Conservation (phyloP, 2,888 invertebrate genomes). For the Argyresthia albistria region DNA sequence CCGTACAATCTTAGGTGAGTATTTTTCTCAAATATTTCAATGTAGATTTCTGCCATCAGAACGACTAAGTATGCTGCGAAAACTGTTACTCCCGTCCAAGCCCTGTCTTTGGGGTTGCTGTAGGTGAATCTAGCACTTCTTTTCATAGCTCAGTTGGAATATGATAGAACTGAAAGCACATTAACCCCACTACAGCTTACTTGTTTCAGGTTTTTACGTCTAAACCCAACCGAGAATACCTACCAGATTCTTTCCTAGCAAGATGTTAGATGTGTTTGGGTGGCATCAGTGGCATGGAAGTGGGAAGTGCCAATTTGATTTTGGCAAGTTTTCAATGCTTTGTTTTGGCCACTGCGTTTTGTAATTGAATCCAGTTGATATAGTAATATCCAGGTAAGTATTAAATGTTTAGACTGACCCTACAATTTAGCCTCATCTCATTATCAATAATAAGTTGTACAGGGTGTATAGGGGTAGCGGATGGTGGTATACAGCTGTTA, state of each 20-base stretch:
- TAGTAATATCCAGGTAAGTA: too few relatives aligned
- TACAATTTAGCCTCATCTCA: too few relatives aligned
- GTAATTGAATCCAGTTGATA: too few relatives aligned
- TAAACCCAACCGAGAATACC: background rate
- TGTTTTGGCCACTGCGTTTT: background rate
- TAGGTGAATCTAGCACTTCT: slow-evolving; percentile 34
- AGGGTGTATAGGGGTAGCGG: too few relatives aligned
- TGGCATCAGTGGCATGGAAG: background rate
- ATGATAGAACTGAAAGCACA: too few relatives aligned
- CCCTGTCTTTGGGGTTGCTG: slow-evolving; percentile 32
- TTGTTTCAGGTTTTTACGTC: background rate
- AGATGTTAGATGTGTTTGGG: background rate
- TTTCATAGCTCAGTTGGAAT: slow-evolving; percentile 25
- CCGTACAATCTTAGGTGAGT: slow-evolving; percentile 39
- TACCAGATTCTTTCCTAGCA: background rate
- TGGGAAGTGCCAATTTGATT: background rate
- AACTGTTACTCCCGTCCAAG: slow-evolving; percentile 54
- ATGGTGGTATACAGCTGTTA: too few relatives aligned
- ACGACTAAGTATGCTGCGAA: slow-evolving; percentile 47
- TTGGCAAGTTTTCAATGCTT: background rate
- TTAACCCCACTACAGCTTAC: too few relatives aligned
- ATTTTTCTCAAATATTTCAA: slow-evolving; percentile 47
- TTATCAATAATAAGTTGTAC: too few relatives aligned
- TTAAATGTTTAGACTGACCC: too few relatives aligned
- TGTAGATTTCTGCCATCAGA: slow-evolving; percentile 48